phyloP scores from a whole-genome alignment of 2,888 invertebrate genomes.

The Anarsia innoxiella region DNA sequence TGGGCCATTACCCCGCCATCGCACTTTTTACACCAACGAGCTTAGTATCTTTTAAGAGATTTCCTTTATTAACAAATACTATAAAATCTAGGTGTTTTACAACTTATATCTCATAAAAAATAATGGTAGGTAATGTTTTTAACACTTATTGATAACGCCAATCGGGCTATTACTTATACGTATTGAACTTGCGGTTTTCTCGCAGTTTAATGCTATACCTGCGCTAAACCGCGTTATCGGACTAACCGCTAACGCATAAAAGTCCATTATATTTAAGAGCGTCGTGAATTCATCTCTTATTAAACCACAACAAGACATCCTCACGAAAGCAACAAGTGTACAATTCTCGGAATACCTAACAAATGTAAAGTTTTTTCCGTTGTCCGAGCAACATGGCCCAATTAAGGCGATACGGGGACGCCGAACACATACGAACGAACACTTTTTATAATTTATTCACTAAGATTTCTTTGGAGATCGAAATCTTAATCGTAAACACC shows the following conservation, averaged over 20 bases:
- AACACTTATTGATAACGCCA: too few relatives aligned
- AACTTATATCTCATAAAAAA: too few relatives aligned
- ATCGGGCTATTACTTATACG: too few relatives aligned
- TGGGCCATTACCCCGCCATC: conserved; percentile 36
- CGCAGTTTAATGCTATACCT: too few relatives aligned
- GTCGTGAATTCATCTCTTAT: conserved; percentile 12
- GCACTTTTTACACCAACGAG: conserved; percentile 31
- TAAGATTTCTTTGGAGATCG: conserved; percentile 59
- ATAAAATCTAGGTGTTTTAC: too few relatives aligned
- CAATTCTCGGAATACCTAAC: conserved; percentile 72
- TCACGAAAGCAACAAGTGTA: conserved; percentile 56
- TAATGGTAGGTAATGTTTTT: too few relatives aligned
- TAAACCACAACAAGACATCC: conserved; percentile 21
- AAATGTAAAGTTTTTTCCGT: conserved; percentile 68
- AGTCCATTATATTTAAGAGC: too few relatives aligned
- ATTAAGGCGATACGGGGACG: conserved; percentile 58
- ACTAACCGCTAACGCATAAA: too few relatives aligned
- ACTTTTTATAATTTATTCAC: conserved; percentile 69
- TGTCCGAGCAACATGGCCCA: conserved; percentile 63
- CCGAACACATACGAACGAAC: conserved; percentile 18
- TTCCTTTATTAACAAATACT: too few relatives aligned
- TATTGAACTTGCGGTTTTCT: too few relatives aligned
- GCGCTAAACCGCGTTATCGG: too few relatives aligned
- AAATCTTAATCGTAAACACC: conserved; percentile 71
- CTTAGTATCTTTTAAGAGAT: conserved; percentile 15